Conservation (phyloP, 2,797 vertebrate species). For the Moxostoma hubbsi region DNA sequence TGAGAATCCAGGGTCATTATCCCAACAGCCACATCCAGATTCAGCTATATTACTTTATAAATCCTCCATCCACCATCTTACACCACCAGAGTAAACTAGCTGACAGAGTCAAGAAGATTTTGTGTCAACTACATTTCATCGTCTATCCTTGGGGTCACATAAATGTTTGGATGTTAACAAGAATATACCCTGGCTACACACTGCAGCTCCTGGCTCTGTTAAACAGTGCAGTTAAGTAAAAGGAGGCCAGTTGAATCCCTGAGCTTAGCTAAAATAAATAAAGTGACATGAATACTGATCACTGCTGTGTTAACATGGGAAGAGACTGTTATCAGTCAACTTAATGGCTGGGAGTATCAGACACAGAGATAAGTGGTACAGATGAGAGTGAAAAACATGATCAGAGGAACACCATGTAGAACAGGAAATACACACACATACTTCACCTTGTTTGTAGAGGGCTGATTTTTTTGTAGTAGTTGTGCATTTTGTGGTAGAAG, state of each 20-base stretch:
- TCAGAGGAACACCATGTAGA: constrained; percentile 42
- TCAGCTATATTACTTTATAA: too few relatives aligned
- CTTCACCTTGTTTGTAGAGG: constrained; percentile 87
- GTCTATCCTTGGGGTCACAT: background rate
- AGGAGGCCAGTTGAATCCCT: background rate
- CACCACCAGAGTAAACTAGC: background rate
- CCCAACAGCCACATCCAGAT: too few relatives aligned
- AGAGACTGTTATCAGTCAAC: constrained; percentile 39
- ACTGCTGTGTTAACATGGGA: constrained; percentile 35
- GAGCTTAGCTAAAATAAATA: constrained; percentile 28
- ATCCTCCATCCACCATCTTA: too few relatives aligned
- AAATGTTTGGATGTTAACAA: background rate
- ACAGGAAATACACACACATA: constrained; percentile 43
- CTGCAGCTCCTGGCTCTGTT: background rate
- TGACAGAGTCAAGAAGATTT: background rate
- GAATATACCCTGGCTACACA: background rate
- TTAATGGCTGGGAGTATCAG: constrained; percentile 79
- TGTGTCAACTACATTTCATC: background rate
- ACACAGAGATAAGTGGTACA: constrained; percentile 66
- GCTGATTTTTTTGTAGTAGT: constrained; percentile 83
- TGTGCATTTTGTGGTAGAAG: constrained; percentile 91
- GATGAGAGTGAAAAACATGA: constrained; percentile 54
- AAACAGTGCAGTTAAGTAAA: constrained; percentile 1
- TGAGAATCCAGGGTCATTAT: too few relatives aligned
- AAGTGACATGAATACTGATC: constrained; percentile 24